Percentiles rank a stretch among this genome's conserved stretches.
phyloP scores from a whole-genome alignment of 2,113 vertebrate genomes.

The Corythaeola cristata region DNA sequence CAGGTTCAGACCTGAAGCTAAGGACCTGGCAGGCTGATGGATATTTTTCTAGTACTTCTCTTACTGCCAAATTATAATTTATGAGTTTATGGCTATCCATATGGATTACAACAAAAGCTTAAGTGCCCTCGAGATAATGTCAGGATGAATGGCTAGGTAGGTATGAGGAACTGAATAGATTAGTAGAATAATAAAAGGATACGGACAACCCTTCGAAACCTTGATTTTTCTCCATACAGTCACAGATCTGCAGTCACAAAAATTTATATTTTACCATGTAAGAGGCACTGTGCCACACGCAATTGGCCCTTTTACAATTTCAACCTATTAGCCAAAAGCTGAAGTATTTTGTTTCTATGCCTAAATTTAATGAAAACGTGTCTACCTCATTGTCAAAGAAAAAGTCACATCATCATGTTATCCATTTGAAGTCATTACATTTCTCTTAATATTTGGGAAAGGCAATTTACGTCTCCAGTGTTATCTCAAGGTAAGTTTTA shows the following conservation, averaged over 20 bases:
- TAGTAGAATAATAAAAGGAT: background rate
- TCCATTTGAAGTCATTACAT: background rate
- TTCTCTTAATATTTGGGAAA: background rate
- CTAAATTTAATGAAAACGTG: background rate
- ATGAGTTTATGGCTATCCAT: background rate
- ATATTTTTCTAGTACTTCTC: background rate
- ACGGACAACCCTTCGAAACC: background rate
- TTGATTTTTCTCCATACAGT: background rate
- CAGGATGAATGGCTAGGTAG: background rate
- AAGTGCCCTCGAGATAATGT: background rate
- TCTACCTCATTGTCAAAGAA: background rate
- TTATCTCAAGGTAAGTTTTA: background rate
- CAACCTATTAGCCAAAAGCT: background rate
- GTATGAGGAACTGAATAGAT: background rate
- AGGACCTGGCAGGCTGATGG: background rate
- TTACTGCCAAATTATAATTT: background rate
- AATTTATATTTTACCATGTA: rapidly evolving
- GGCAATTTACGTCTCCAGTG: background rate
- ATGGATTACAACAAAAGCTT: background rate
- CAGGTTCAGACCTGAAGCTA: background rate
- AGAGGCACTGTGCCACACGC: background rate
- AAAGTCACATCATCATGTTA: background rate
- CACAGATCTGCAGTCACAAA: background rate
- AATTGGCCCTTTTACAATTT: background rate
- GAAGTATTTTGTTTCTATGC: background rate